Evolutionary conservation across 2,113 vertebrate species (phyloP).

Genomic region (Catharus fuscescens): DNA sequence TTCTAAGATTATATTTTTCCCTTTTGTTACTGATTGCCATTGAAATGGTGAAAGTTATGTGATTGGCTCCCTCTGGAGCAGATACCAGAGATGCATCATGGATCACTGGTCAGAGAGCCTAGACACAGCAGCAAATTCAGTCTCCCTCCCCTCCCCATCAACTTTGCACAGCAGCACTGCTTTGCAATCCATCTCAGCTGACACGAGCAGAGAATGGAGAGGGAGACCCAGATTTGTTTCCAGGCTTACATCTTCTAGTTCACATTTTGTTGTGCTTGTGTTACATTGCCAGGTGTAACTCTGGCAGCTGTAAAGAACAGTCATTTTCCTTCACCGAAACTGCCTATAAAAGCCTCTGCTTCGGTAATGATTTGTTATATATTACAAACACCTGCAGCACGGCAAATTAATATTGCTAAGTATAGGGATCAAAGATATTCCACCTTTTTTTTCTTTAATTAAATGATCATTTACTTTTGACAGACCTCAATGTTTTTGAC

Average conservation of each 20-base stretch:
- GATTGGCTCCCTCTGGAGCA: slow-evolving; percentile 60
- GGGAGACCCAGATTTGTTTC: slow-evolving; percentile 1
- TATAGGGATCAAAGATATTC: slow-evolving; percentile 69
- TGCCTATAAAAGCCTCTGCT: slow-evolving; percentile 53
- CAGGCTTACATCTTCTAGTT: background rate
- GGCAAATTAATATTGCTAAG: slow-evolving; percentile 65
- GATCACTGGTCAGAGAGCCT: slow-evolving; percentile 37
- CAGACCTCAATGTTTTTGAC: slow-evolving; percentile 69
- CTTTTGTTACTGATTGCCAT: slow-evolving; percentile 48
- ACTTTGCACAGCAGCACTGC: background rate
- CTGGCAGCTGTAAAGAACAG: slow-evolving; percentile 47
- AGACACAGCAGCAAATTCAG: slow-evolving; percentile 17
- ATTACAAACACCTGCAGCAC: slow-evolving; percentile 62
- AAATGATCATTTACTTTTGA: slow-evolving; percentile 68
- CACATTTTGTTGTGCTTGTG: slow-evolving; percentile 30
- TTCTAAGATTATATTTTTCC: slow-evolving; percentile 37
- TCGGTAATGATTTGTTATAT: slow-evolving; percentile 46
- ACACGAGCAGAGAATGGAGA: background rate
- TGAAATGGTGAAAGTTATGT: slow-evolving; percentile 47
- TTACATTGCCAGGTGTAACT: slow-evolving; percentile 50
- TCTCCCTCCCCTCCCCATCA: background rate
- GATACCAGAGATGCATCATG: slow-evolving; percentile 39
- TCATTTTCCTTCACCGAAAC: slow-evolving; percentile 35
- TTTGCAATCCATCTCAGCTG: slow-evolving; percentile 17
- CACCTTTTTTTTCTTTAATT: slow-evolving; percentile 60